These are phyloP conservation scores for Choristoneura rosaceana DNA, from an alignment of 2,888 invertebrate species.

Conservation along the genomic window DNA sequence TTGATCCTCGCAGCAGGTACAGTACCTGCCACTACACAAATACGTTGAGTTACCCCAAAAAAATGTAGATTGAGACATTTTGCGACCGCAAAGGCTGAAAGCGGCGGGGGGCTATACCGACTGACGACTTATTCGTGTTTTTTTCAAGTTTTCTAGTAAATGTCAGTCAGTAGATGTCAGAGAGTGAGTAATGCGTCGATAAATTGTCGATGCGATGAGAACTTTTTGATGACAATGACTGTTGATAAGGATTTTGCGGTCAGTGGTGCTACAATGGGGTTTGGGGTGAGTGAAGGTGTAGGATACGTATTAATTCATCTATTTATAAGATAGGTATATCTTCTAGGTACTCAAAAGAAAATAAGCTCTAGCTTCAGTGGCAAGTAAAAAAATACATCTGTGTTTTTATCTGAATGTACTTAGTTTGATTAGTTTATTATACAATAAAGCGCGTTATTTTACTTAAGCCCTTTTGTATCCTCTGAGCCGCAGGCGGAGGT, in stretches of 20 bases:
- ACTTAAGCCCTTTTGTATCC: too few species aligned
- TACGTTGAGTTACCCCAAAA: slow-evolving; percentile 22
- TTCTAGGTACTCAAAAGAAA: too few species aligned
- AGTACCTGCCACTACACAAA: slow-evolving; percentile 51
- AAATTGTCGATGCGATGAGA: slow-evolving; percentile 29
- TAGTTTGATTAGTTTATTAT: too few species aligned
- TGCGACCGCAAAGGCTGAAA: slow-evolving; percentile 76
- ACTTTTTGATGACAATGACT: slow-evolving; percentile 52
- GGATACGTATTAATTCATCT: neutral
- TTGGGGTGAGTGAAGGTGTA: slow-evolving; percentile 48
- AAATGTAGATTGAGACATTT: slow-evolving; percentile 74
- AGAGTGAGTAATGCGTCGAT: slow-evolving; percentile 32
- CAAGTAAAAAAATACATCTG: too few species aligned
- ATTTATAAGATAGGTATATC: too few species aligned
- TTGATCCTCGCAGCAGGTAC: slow-evolving; percentile 71
- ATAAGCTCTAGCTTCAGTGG: too few species aligned
- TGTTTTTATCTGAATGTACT: too few species aligned
- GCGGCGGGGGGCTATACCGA: slow-evolving; percentile 73
- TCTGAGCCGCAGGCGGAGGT: too few species aligned
- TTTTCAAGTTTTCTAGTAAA: slow-evolving; percentile 67
- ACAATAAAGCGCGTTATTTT: too few species aligned
- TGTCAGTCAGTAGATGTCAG: slow-evolving; percentile 64
- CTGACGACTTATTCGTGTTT: slow-evolving; percentile 51
- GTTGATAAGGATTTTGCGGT: slow-evolving; percentile 55
- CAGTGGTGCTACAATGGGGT: slow-evolving; percentile 47